These are phyloP conservation scores for Sebastes steindachneri DNA, from an alignment of 2,797 vertebrate species.

Conservation along the genomic window DNA sequence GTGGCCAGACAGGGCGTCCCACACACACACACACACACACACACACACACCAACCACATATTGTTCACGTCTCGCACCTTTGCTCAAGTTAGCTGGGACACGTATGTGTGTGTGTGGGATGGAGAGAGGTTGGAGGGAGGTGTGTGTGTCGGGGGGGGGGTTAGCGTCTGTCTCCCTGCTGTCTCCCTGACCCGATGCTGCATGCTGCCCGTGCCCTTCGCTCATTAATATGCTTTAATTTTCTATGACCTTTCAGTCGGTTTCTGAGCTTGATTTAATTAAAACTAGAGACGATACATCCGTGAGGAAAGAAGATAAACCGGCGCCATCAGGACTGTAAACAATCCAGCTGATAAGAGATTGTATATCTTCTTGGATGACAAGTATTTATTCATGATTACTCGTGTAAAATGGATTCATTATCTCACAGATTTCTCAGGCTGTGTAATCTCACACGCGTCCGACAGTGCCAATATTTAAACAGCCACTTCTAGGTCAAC, in stretches of 20 bases:
- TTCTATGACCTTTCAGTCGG: constrained; percentile 76
- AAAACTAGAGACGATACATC: constrained; percentile 50
- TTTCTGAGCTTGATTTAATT: constrained; percentile 72
- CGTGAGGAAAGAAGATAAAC: constrained; percentile 48
- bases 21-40: neutral
- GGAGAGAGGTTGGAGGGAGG: neutral
- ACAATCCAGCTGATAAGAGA: constrained; percentile 46
- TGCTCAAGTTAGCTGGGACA: constrained; percentile 22
- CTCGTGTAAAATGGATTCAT: constrained; percentile 51
- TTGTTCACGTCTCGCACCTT: constrained; percentile 55
- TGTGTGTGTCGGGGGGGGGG: neutral
- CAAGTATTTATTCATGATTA: constrained; percentile 57
- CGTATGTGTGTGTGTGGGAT: neutral
- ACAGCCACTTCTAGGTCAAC: constrained; percentile 66
- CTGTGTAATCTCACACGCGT: constrained; percentile 38
- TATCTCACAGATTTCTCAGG: constrained; percentile 33
- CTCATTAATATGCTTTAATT: constrained; percentile 84
- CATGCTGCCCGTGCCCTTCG: constrained; percentile 56
- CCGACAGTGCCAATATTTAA: constrained; percentile 61
- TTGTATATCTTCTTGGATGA: constrained; percentile 34
- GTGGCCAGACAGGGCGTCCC: constrained; percentile 9
- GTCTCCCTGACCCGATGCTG: constrained; percentile 65
- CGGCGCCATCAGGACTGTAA: constrained; percentile 19
- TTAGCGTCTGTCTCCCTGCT: constrained; percentile 49
- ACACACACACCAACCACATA: constrained; percentile 28